Conservation (phyloP, 2,888 invertebrate genomes). For the Polydrusus pterygomalis region DNA sequence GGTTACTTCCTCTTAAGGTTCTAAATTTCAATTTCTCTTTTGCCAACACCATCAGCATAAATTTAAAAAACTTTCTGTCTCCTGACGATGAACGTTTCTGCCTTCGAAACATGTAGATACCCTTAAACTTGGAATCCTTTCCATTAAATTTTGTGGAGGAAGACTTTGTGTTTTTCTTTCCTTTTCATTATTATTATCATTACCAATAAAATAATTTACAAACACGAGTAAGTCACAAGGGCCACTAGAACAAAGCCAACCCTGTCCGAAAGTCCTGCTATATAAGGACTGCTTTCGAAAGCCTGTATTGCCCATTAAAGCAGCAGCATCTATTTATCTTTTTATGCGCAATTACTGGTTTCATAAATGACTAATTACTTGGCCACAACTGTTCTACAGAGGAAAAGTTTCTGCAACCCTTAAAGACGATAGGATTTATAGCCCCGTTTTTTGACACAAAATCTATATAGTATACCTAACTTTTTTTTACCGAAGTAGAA, state of each 20-base stretch:
- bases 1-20: too few relatives aligned
- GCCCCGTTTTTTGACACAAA: slow-evolving; percentile 53
- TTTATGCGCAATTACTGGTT: slow-evolving; percentile 72
- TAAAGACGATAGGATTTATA: slow-evolving; percentile 62
- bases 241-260: slow-evolving; percentile 29
- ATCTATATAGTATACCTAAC: slow-evolving; percentile 45
- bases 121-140: too few relatives aligned
- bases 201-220: too few relatives aligned
- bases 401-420: slow-evolving; percentile 67
- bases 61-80: too few relatives aligned
- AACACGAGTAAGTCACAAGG: slow-evolving; percentile 1
- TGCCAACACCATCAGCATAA: too few relatives aligned
- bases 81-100: too few relatives aligned
- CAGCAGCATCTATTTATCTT: slow-evolving; percentile 71
- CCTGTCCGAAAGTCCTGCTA: slow-evolving; percentile 60
- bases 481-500: slow-evolving; percentile 33
- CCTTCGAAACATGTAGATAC: too few relatives aligned
- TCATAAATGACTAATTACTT: slow-evolving; percentile 72
- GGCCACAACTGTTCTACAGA: slow-evolving; percentile 67
- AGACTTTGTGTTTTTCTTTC: too few relatives aligned
- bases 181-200: too few relatives aligned
- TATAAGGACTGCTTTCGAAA: slow-evolving; percentile 63
- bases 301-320: slow-evolving; percentile 66
- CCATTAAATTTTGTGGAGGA: too few relatives aligned
- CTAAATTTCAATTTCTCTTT: too few relatives aligned